These are phyloP conservation scores for Leiothrix lutea DNA, from an alignment of 2,113 vertebrate species.

Conservation along the genomic window DNA sequence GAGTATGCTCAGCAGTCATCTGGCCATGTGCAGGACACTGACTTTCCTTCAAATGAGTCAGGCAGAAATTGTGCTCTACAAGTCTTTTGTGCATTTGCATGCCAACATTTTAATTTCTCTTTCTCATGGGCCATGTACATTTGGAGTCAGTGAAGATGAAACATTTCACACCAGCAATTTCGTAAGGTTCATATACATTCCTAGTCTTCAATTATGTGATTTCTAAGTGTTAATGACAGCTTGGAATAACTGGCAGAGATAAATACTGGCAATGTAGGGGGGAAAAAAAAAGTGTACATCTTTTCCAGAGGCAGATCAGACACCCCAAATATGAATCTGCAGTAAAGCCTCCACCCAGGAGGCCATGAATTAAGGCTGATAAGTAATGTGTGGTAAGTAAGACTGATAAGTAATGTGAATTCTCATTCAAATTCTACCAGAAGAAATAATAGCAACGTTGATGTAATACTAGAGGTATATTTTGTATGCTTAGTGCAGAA, in stretches of 20 bases:
- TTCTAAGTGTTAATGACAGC: background rate
- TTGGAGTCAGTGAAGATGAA: background rate
- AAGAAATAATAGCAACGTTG: background rate
- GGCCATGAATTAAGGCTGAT: background rate
- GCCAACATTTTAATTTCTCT: background rate
- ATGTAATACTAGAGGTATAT: background rate
- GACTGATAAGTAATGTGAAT: background rate
- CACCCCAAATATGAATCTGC: background rate
- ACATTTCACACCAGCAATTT: background rate
- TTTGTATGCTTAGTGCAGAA: background rate
- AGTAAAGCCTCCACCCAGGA: background rate
- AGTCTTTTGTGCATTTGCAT: background rate
- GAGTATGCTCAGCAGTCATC: background rate
- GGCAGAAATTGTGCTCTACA: background rate
- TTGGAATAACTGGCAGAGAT: background rate
- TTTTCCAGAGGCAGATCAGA: background rate
- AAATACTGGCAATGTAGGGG: background rate
- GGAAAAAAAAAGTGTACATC: accelerated
- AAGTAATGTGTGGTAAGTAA: background rate
- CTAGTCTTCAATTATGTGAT: background rate
- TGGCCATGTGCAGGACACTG: background rate
- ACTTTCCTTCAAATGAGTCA: background rate
- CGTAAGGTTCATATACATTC: background rate
- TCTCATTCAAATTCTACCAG: background rate
- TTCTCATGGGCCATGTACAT: background rate